phyloP scores from a whole-genome alignment of 1,140 invertebrate genomes.

The Subanguina moxae region DNA sequence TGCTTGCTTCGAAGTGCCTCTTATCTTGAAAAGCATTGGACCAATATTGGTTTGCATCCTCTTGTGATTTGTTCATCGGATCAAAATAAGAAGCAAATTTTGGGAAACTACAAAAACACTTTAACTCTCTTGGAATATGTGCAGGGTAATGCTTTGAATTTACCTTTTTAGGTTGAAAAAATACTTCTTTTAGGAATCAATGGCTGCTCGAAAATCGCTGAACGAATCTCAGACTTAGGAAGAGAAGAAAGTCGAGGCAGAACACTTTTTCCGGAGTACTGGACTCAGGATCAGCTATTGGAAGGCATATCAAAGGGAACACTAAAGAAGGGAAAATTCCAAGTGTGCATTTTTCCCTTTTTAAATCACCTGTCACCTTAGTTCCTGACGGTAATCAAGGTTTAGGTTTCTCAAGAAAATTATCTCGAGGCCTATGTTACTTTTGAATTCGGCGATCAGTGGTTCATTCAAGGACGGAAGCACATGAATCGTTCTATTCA shows the following conservation, averaged over 20 bases:
- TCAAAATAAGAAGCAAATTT: constrained; percentile 15
- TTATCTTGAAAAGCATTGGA: constrained; percentile 38
- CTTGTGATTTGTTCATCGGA: constrained; percentile 35
- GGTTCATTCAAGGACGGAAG: constrained; percentile 33
- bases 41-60: constrained; percentile 19
- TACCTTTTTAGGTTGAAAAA: constrained; percentile 9
- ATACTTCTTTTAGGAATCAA: constrained; percentile 32
- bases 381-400: neutral
- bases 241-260: constrained; percentile 30
- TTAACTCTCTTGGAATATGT: constrained; percentile 41
- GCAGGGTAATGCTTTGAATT: constrained; percentile 26
- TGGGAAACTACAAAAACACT: constrained; percentile 13
- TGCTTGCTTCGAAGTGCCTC: constrained; percentile 28
- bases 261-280: constrained; percentile 37
- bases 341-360: constrained; percentile 18
- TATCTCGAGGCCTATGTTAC: constrained; percentile 41
- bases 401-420: constrained; percentile 44
- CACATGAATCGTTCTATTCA: constrained; percentile 82
- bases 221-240: constrained; percentile 32
- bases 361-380: neutral
- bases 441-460: constrained; percentile 30
- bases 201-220: constrained; percentile 4
- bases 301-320: constrained; percentile 35
- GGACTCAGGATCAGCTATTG: constrained; percentile 36
- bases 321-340: constrained; percentile 45